Evolutionary conservation across 2,797 vertebrate genomes (phyloP).

Genomic region (Halcyon leucocephala): DNA sequence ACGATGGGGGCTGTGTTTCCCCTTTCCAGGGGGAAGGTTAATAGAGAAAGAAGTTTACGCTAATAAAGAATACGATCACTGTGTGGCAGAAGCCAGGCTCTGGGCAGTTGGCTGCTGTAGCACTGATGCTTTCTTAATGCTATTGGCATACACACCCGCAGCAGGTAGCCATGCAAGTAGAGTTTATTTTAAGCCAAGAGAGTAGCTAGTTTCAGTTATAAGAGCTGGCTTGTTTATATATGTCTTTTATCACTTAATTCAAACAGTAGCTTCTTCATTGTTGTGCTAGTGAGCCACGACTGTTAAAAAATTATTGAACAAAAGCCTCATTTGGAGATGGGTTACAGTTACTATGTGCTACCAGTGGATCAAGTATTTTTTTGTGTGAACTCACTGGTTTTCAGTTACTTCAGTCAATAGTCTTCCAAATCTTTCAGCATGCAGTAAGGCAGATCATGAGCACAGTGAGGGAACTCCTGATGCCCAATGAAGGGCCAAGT

Average conservation of each 20-base stretch:
- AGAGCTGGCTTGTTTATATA: neutral
- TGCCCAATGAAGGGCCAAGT: neutral
- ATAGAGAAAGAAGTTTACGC: slow-evolving; percentile 1
- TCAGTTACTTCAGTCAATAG: neutral
- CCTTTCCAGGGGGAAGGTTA: slow-evolving; percentile 52
- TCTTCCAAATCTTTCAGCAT: neutral
- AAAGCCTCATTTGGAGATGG: neutral
- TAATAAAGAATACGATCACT: neutral
- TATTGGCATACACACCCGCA: neutral
- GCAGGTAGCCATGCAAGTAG: neutral
- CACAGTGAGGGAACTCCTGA: neutral
- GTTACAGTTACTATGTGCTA: neutral
- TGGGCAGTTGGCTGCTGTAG: neutral
- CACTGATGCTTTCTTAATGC: neutral
- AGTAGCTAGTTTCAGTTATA: neutral
- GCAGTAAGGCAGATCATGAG: neutral
- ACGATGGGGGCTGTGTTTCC: neutral
- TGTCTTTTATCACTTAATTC: neutral
- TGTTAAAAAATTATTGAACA: neutral
- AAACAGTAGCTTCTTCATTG: neutral
- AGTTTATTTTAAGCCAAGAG: neutral
- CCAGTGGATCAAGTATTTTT: neutral
- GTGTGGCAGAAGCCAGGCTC: neutral
- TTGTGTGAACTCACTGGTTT: neutral
- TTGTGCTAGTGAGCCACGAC: neutral